Conservation (phyloP, 2,113 vertebrate species). For the Penelope pileata region DNA sequence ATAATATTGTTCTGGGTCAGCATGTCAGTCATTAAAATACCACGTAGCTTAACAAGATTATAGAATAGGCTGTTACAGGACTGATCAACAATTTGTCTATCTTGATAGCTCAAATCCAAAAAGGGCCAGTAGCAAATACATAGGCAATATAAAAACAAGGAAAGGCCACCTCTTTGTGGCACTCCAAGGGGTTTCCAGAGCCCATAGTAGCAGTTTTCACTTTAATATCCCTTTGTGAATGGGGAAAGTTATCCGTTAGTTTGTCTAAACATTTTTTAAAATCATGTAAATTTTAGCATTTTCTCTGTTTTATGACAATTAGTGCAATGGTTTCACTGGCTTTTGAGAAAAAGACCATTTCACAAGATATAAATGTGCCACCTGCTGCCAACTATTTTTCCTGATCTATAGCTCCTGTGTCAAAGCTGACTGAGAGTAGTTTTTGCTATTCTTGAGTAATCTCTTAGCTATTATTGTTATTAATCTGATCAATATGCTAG, state of each 20-base stretch:
- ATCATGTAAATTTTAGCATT: neutral
- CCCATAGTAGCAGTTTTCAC: neutral
- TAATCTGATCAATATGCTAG: neutral
- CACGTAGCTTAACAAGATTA: neutral
- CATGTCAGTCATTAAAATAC: neutral
- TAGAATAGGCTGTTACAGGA: neutral
- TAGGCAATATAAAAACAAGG: neutral
- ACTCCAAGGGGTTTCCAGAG: neutral
- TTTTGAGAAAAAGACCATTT: neutral
- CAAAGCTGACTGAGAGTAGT: neutral
- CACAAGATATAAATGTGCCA: neutral
- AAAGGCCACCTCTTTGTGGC: neutral
- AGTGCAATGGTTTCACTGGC: neutral
- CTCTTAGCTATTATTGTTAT: neutral
- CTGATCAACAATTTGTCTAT: neutral
- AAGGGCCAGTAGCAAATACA: neutral
- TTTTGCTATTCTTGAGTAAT: neutral
- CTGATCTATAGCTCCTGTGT: neutral
- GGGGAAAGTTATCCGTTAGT: neutral
- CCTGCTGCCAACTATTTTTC: neutral
- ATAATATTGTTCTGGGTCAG: neutral
- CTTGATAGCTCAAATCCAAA: neutral
- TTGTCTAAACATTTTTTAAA: neutral
- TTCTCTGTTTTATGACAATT: neutral
- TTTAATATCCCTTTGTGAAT: fast-evolving